Percentiles rank a stretch among this genome's conserved stretches.
Evolutionary conservation across 2,888 invertebrate genomes (phyloP).

Genomic region (Stramonita haemastoma): DNA sequence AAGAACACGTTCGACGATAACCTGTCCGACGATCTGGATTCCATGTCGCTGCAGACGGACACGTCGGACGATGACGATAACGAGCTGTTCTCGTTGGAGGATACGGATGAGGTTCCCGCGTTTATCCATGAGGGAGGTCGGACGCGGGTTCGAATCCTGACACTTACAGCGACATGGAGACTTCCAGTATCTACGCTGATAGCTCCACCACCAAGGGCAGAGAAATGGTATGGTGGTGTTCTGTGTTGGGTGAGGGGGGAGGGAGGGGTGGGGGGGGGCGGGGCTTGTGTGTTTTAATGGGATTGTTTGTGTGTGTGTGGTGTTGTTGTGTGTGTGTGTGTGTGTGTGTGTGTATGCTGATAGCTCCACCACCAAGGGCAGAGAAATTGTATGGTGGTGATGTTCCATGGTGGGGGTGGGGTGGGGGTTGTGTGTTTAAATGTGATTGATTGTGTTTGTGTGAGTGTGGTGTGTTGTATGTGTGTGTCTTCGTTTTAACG

Average conservation of each 20-base stretch:
- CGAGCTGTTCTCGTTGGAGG: conserved; percentile 82
- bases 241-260: background rate
- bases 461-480: no score
- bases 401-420: no score
- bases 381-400: conserved; percentile 57
- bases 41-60: conserved; percentile 87
- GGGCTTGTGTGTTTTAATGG: no score
- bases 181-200: conserved; percentile 67
- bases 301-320: no score
- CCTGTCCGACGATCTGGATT: conserved; percentile 83
- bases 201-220: conserved; percentile 65
- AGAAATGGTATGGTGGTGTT: conserved; percentile 55
- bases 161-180: conserved; percentile 56
- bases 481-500: no score
- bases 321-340: no score
- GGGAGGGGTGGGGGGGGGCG: no score
- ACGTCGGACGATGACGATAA: conserved; percentile 92
- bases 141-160: conserved; percentile 62
- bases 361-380: conserved; percentile 64
- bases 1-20: conserved; percentile 68
- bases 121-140: conserved; percentile 78
- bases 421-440: no score
- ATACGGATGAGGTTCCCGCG: conserved; percentile 81
- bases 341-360: conserved; percentile 69
- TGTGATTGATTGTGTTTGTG: no score